Percentiles rank a stretch among this genome's conserved stretches.
phyloP scores from a whole-genome alignment of 2,797 vertebrate species.

The Pseudochaenichthys georgianus region DNA sequence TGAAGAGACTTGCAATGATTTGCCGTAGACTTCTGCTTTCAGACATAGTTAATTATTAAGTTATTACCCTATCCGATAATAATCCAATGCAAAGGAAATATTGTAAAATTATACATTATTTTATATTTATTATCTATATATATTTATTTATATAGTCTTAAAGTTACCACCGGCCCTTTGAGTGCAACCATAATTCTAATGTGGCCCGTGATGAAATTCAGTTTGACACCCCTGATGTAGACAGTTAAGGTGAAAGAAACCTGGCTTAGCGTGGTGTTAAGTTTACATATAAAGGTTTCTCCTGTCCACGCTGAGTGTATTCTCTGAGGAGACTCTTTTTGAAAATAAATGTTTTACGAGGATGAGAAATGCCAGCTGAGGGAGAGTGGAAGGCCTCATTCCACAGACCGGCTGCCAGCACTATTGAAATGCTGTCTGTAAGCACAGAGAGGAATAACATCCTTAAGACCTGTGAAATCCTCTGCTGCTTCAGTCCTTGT shows the following conservation, averaged over 20 bases:
- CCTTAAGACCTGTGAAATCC: slow-evolving; percentile 59
- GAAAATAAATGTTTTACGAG: slow-evolving; percentile 13
- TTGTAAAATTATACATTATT: too few species aligned
- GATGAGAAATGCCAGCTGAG: slow-evolving; percentile 32
- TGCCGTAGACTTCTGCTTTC: too few species aligned
- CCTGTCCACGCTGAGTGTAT: background rate
- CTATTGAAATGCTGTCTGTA: slow-evolving; percentile 26
- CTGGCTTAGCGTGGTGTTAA: background rate
- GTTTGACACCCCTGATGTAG: too few species aligned
- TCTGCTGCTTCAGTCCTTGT: slow-evolving; percentile 52
- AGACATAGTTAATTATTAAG: too few species aligned
- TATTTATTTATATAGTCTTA: too few species aligned
- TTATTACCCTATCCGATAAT: too few species aligned
- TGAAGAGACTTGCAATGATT: too few species aligned
- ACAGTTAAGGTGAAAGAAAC: slow-evolving; percentile 15
- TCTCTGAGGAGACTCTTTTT: slow-evolving; percentile 16
- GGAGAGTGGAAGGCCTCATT: slow-evolving; percentile 35
- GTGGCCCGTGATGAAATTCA: too few species aligned
- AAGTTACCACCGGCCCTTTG: too few species aligned
- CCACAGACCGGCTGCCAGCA: slow-evolving; percentile 32
- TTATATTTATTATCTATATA: too few species aligned
- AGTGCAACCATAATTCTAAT: too few species aligned
- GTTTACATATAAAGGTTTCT: slow-evolving; percentile 19
- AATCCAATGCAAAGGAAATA: too few species aligned
- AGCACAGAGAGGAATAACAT: slow-evolving; percentile 44